Conservation (phyloP, 2,113 vertebrate genomes). For the Microtus pennsylvanicus region DNA sequence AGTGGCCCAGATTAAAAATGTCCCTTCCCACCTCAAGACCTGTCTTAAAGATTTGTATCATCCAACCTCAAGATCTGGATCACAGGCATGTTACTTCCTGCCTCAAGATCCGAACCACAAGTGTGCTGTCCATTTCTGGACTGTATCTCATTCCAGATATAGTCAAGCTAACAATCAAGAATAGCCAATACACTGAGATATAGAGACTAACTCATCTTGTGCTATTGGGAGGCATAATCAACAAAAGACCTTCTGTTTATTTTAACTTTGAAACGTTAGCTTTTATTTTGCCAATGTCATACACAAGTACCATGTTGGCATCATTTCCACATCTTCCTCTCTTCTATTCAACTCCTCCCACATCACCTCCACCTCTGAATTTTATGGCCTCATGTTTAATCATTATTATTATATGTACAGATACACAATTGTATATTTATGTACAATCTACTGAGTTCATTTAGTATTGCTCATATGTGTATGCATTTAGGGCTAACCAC, state of each 20-base stretch:
- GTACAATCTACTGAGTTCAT: not conserved
- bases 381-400: not conserved
- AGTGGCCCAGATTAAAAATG: no score
- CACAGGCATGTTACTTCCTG: no score
- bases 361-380: not conserved
- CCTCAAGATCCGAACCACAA: no score
- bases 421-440: not conserved
- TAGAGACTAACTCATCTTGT: conserved; percentile 6
- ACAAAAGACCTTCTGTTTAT: not conserved
- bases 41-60: no score
- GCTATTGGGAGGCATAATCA: not conserved
- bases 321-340: not conserved
- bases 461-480: not conserved
- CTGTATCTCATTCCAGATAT: no score
- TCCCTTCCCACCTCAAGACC: no score
- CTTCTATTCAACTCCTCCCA: not conserved
- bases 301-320: no score
- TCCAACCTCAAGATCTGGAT: no score
- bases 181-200: not conserved
- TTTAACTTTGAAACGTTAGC: not conserved
- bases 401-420: not conserved
- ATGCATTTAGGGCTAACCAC: not conserved
- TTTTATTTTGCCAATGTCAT: conserved; percentile 43
- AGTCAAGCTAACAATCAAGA: no score
- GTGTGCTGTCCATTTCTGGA: no score